Percentiles rank a stretch among this genome's conserved stretches.
Conservation (phyloP, 2,888 invertebrate species). For the Galeruca laticollis region DNA sequence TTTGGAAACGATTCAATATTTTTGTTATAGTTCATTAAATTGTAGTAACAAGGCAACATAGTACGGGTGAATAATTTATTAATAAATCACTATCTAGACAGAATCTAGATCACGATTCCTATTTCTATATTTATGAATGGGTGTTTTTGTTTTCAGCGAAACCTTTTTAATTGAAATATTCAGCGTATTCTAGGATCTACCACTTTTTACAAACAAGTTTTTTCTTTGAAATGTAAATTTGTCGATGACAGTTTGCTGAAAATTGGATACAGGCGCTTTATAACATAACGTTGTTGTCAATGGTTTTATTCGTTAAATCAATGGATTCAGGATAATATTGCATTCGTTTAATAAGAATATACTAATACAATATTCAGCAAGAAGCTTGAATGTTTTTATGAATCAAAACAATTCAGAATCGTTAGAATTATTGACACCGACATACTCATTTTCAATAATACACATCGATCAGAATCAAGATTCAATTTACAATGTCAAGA, state of each 20-base stretch:
- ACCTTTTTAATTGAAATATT: background rate
- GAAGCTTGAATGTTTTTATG: no score
- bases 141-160: background rate
- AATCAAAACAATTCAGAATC: no score
- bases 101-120: background rate
- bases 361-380: no score
- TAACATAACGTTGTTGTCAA: background rate
- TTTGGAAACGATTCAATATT: no score
- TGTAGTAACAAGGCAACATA: background rate
- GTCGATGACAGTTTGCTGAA: background rate
- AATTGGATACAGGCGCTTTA: slow-evolving; percentile 2
- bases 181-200: background rate
- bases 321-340: no score
- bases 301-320: background rate
- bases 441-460: no score
- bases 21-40: background rate
- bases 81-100: slow-evolving; percentile 7
- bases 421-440: no score
- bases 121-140: slow-evolving; percentile 6
- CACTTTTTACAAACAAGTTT: slow-evolving; percentile 3
- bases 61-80: background rate
- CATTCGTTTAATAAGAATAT: no score
- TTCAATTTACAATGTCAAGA: no score
- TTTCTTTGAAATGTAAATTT: slow-evolving; percentile 14
- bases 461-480: no score